Percentiles rank a stretch among this genome's conserved stretches.
Evolutionary conservation across 2,113 vertebrate species (phyloP).

Genomic region (Psittacus erithacus): DNA sequence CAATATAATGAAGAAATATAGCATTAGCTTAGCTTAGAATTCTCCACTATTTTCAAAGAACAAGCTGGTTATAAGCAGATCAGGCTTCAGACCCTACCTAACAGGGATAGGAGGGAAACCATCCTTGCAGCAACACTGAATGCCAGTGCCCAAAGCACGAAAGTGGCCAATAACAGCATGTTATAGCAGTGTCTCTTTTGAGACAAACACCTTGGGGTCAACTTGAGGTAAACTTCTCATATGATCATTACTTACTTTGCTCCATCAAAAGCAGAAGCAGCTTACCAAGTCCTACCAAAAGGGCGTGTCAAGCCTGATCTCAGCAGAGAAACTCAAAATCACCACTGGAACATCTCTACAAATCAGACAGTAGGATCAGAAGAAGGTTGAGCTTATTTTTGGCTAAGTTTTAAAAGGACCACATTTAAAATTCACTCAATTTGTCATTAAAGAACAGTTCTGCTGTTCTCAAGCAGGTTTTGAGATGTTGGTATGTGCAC

Average conservation of each 20-base stretch:
- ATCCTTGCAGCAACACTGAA: not conserved
- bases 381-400: not conserved
- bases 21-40: not conserved
- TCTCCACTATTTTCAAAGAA: not conserved
- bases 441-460: not conserved
- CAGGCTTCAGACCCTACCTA: not conserved
- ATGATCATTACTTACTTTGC: not conserved
- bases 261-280: not conserved
- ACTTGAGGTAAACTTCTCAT: not conserved
- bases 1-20: not conserved
- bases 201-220: not conserved
- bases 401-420: not conserved
- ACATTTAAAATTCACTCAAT: not conserved
- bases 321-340: not conserved
- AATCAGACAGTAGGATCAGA: not conserved
- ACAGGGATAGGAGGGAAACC: not conserved
- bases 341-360: not conserved
- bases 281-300: not conserved
- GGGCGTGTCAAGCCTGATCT: not conserved
- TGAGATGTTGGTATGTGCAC: not conserved
- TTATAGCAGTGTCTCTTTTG: fast-evolving
- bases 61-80: not conserved
- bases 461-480: not conserved
- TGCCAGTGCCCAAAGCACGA: fast-evolving
- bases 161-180: fast-evolving